Evolutionary conservation across 1,140 invertebrate genomes (phyloP), one percentile per base, ranked within the genome.

Genomic region (Papilio xuthus): DNA sequence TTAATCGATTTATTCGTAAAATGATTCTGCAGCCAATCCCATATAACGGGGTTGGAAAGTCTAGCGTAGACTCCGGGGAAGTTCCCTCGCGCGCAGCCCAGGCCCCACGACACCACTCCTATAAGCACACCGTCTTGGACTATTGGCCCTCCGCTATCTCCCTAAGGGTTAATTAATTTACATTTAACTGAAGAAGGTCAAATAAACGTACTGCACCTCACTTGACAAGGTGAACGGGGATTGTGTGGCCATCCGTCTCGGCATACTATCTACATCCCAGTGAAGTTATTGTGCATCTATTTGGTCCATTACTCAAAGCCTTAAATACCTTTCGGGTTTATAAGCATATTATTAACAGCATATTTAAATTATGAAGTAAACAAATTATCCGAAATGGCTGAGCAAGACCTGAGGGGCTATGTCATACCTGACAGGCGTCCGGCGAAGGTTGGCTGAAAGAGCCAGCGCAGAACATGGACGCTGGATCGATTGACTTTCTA

Each of bases 101-200:
- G 89, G 0, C 96, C 96, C 95, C 95, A 96, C 0, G 96, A 96
- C 2, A 96, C 94, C n/a, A 96, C 92, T 26, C 96, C 96, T 79
- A 94, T 93, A 7, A 96, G 89, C 2, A 89, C 86, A 0, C 94
- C 94, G 42, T 94, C 85, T 15, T 87, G 85, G 1, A 95, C 93
- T 44, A 95, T 91, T 0, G 92, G 92, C 0, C 92, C 92, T 0
- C 92, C 92, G 67, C 92, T 93, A 80, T 93, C 92, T 42, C 92
- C 92, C 92, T 93, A 84, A 18, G 72, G 79, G n/a, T 60, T 53
- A 71, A 74, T 13, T 78, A 3, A 9, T 10, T 10, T 74, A 47
- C 44, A 53, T 50, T 69, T 63, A 23, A 26, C 23, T 13, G 13
- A 23, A 28, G 10, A 63, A 26, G 23, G 53, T 50, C 7, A 37